Evolutionary conservation across 2,888 invertebrate genomes (phyloP).

Genomic region (Mesochorus sp.): DNA sequence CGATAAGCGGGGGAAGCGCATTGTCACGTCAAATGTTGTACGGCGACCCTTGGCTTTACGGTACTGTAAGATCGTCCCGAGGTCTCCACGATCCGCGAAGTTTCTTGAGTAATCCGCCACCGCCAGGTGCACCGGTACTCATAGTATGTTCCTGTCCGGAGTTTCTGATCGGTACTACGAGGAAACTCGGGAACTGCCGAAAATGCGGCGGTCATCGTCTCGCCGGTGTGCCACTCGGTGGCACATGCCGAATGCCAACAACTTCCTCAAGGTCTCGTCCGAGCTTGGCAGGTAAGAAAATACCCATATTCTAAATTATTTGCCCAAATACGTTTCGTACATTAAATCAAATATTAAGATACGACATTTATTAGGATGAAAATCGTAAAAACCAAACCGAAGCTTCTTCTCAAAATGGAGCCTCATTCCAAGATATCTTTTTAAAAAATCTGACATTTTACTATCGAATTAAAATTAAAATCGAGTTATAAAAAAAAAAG

Average conservation of each 20-base stretch:
- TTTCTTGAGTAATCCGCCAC: constrained; percentile 83
- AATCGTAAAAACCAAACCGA: too few species aligned
- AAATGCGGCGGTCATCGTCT: constrained; percentile 92
- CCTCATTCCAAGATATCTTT: background rate
- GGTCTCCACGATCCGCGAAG: constrained; percentile 79
- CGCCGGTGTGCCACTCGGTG: constrained; percentile 88
- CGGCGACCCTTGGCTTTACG: constrained; percentile 90
- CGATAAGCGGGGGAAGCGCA: constrained; percentile 87
- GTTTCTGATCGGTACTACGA: constrained; percentile 90
- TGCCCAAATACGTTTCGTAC: background rate
- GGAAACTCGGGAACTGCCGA: constrained; percentile 91
- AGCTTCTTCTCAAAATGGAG: too few species aligned
- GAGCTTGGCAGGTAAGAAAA: constrained; percentile 76
- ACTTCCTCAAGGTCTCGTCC: constrained; percentile 75
- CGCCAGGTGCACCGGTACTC: constrained; percentile 86
- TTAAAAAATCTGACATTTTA: too few species aligned
- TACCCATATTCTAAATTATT: background rate
- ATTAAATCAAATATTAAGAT: background rate
- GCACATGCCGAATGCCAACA: constrained; percentile 82
- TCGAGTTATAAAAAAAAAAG: background rate
- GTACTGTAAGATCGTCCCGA: constrained; percentile 85
- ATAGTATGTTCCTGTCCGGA: constrained; percentile 92
- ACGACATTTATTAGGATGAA: too few species aligned
- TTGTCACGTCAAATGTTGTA: constrained; percentile 89
- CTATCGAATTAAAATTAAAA: too few species aligned